These are phyloP conservation scores for Thereuonema tuberculata DNA, from an alignment of 1,140 invertebrate genomes.

Conservation along the genomic window DNA sequence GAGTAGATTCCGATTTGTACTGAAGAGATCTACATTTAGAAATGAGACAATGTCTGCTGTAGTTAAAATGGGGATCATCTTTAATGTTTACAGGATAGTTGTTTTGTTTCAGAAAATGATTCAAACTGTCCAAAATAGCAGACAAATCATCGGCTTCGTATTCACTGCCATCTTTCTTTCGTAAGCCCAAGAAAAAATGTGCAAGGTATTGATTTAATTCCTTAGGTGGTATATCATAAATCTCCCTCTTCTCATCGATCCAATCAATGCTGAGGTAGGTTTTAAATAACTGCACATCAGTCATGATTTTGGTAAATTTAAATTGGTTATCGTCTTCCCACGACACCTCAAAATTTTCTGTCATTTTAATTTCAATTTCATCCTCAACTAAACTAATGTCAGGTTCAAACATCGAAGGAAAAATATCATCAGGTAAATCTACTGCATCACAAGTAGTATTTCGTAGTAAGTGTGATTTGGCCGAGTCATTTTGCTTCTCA, in stretches of 20 bases:
- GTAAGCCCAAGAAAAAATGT: not conserved
- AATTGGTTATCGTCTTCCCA: not conserved
- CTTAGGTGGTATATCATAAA: not conserved
- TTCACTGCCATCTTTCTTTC: not conserved
- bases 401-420: not conserved
- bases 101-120: not conserved
- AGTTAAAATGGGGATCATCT: not conserved
- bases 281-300: not conserved
- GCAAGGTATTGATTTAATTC: not conserved
- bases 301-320: too few species aligned
- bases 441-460: too few species aligned
- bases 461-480: too few species aligned
- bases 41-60: not conserved
- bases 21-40: too few species aligned
- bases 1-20: too few species aligned
- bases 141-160: not conserved
- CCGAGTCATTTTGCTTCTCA: too few species aligned
- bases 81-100: not conserved
- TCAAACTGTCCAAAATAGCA: not conserved
- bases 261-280: not conserved
- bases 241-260: not conserved
- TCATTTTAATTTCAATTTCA: slow-evolving; percentile 1
- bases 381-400: slow-evolving; percentile 6
- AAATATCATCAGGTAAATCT: not conserved
- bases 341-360: not conserved